Percentiles rank a stretch among this genome's conserved stretches.
phyloP scores from a whole-genome alignment of 2,113 vertebrate species.

The Vicugna pacos region DNA sequence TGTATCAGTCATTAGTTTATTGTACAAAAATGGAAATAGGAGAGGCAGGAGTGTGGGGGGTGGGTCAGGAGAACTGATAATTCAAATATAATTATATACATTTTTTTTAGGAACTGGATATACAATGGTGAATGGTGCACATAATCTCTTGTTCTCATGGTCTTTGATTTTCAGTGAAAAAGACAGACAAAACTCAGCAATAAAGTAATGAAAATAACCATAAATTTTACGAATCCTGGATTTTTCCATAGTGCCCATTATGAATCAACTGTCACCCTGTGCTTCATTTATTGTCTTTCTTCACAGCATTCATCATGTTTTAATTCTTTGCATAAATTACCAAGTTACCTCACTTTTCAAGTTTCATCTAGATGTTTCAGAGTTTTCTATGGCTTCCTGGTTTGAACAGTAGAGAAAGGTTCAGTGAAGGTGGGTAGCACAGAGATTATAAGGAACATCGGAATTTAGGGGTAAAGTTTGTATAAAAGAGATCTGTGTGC shows the following conservation, averaged over 20 bases:
- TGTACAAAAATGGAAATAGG: not conserved
- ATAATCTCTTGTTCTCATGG: not conserved
- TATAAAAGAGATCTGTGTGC: too few relatives aligned
- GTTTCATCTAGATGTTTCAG: not conserved
- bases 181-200: not conserved
- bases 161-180: not conserved
- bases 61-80: too few relatives aligned
- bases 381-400: not conserved
- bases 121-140: not conserved
- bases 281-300: not conserved
- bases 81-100: not conserved
- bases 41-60: too few relatives aligned
- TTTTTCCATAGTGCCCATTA: not conserved
- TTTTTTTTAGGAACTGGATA: not conserved
- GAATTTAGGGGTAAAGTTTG: not conserved
- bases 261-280: fast-evolving
- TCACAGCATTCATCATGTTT: not conserved
- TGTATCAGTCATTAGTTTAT: not conserved
- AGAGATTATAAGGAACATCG: not conserved
- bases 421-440: not conserved
- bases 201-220: not conserved
- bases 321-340: not conserved
- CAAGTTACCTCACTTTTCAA: not conserved
- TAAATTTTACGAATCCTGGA: not conserved
- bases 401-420: not conserved